phyloP scores from a whole-genome alignment of 2,113 vertebrate species.

The Neoarius graeffei region DNA sequence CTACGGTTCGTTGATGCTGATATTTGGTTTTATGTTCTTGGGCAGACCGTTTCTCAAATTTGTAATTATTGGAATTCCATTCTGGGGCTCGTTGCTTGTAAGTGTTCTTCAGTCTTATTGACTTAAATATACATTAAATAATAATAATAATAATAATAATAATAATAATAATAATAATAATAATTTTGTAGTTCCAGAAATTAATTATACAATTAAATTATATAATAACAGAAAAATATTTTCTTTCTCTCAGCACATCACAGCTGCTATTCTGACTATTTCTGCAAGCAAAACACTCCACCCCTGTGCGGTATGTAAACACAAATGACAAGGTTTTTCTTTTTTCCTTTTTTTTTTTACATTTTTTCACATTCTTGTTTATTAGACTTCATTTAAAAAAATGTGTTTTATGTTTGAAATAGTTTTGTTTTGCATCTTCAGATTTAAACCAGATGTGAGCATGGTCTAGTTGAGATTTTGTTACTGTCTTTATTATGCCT shows the following conservation, averaged over 20 bases:
- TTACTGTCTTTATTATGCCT: no score
- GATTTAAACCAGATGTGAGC: no score
- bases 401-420: no score
- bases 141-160: no score
- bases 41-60: accelerated
- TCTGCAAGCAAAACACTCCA: constrained; percentile 2
- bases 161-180: no score
- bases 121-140: not conserved
- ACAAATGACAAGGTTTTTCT: no score
- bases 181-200: no score
- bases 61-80: not conserved
- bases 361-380: no score
- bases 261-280: constrained; percentile 40
- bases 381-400: no score
- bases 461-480: no score
- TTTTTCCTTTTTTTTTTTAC: no score
- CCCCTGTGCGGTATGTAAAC: constrained; percentile 34
- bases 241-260: constrained; percentile 32
- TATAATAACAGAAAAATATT: not conserved
- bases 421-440: no score
- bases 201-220: not conserved
- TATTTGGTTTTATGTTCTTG: constrained; percentile 29
- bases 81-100: constrained; percentile 46
- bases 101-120: not conserved
- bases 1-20: constrained; percentile 1